Conservation (phyloP, 2,888 invertebrate species). For the Tuberolachnus salignus region DNA sequence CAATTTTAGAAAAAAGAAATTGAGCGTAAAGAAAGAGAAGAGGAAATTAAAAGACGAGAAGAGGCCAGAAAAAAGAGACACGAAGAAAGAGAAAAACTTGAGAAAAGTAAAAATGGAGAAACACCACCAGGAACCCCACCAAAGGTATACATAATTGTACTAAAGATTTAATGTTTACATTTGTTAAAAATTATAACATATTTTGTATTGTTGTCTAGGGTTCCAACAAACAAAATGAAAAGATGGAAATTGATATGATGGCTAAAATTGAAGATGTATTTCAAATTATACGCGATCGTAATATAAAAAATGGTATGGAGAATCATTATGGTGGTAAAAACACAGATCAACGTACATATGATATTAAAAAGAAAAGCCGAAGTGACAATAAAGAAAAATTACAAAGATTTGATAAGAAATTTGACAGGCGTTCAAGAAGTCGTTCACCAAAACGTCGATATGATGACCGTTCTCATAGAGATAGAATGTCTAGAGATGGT, state of each 20-base stretch:
- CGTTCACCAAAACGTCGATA: slow-evolving; percentile 12
- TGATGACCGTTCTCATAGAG: slow-evolving; percentile 16
- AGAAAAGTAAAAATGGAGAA: slow-evolving; percentile 54
- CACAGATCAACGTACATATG: not conserved
- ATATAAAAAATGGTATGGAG: slow-evolving; percentile 31
- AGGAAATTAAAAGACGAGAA: slow-evolving; percentile 67
- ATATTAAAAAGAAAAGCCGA: slow-evolving; percentile 18
- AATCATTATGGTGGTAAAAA: slow-evolving; percentile 27
- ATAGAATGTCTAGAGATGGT: slow-evolving; percentile 13
- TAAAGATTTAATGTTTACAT: no score
- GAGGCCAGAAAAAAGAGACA: slow-evolving; percentile 67
- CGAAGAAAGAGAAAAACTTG: slow-evolving; percentile 64
- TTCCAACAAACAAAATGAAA: slow-evolving; percentile 30
- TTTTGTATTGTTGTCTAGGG: not conserved
- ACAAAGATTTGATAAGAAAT: slow-evolving; percentile 34
- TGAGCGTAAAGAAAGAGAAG: slow-evolving; percentile 70
- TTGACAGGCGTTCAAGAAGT: slow-evolving; percentile 33
- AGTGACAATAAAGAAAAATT: slow-evolving; percentile 5
- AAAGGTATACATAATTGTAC: slow-evolving; percentile 26
- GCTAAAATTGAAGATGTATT: slow-evolving; percentile 56
- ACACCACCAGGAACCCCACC: slow-evolving; percentile 53
- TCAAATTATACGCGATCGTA: slow-evolving; percentile 53
- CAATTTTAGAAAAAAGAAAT: slow-evolving; percentile 68
- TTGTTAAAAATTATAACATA: no score
- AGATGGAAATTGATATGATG: slow-evolving; percentile 50